These are phyloP conservation scores for Crepidodera aurea DNA, from an alignment of 2,888 invertebrate genomes.

Conservation along the genomic window DNA sequence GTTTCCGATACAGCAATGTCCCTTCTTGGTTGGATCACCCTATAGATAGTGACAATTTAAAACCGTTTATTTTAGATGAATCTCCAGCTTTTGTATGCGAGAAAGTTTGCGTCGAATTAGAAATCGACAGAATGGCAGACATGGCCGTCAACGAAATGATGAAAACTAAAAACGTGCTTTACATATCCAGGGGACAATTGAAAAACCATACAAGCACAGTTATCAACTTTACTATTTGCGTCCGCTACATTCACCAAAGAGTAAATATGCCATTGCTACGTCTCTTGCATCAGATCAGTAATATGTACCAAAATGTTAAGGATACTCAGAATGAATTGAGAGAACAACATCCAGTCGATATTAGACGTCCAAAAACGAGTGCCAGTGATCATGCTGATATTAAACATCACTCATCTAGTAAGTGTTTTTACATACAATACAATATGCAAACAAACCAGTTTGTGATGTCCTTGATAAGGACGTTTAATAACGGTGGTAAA, in stretches of 20 bases:
- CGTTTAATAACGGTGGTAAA: too few species aligned
- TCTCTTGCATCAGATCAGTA: conserved; percentile 93
- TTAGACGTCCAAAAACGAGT: conserved; percentile 58
- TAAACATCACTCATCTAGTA: conserved; percentile 71
- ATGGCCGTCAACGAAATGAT: conserved; percentile 87
- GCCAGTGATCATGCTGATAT: conserved; percentile 61
- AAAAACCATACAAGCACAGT: conserved; percentile 92
- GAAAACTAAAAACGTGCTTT: conserved; percentile 83
- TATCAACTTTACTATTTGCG: conserved; percentile 83
- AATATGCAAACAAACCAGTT: too few species aligned
- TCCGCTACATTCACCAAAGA: conserved; percentile 91
- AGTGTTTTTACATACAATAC: conserved; percentile 38
- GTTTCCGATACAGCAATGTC: too few species aligned
- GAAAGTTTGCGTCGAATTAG: conserved; percentile 87
- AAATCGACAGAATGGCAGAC: conserved; percentile 88
- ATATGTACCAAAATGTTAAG: conserved; percentile 97
- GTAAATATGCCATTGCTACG: conserved; percentile 95
- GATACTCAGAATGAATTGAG: conserved; percentile 91
- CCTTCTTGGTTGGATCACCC: too few species aligned
- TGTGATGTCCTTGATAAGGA: too few species aligned
- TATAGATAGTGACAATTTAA: too few species aligned
- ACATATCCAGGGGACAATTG: conserved; percentile 85
- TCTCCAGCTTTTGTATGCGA: conserved; percentile 93
- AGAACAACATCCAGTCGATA: conserved; percentile 69
- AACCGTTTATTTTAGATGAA: conserved; percentile 69